phyloP scores from a whole-genome alignment of 2,797 vertebrate species.

The Cygnus olor region DNA sequence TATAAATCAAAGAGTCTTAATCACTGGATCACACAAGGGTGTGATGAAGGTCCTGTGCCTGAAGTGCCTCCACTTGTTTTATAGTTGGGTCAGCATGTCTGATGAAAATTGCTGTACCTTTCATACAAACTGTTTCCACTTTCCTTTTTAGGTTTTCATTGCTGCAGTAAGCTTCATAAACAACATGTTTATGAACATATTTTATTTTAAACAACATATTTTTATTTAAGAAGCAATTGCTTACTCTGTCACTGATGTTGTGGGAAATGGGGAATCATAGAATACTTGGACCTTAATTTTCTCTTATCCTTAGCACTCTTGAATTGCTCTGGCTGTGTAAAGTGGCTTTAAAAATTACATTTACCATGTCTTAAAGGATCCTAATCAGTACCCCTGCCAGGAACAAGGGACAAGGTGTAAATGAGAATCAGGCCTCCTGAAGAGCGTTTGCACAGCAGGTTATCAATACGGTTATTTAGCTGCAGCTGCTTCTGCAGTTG shows the following conservation, averaged over 20 bases:
- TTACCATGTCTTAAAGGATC: not conserved
- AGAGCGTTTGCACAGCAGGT: constrained; percentile 12
- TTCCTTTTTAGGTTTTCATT: not conserved
- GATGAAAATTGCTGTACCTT: not conserved
- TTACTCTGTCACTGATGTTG: not conserved
- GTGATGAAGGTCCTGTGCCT: not conserved
- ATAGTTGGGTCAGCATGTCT: not conserved
- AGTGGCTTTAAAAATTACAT: constrained; percentile 4
- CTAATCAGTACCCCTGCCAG: not conserved
- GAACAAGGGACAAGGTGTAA: not conserved
- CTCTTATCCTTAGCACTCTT: not conserved
- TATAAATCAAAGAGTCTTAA: not conserved
- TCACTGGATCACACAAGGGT: not conserved
- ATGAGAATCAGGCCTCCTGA: constrained; percentile 15
- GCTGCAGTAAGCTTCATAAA: not conserved
- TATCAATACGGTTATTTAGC: not conserved
- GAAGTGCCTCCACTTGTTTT: not conserved
- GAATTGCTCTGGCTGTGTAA: not conserved
- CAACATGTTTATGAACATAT: not conserved
- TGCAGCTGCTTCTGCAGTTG: not conserved
- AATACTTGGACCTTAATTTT: not conserved
- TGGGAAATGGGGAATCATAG: not conserved
- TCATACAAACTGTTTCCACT: not conserved
- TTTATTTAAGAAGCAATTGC: not conserved
- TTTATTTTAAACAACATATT: not conserved